A percentile compares a stretch with the other conserved stretches of the same genome.
These are phyloP conservation scores for Pachycephus smyrnensis DNA, from an alignment of 2,888 invertebrate species.

Conservation along the genomic window DNA sequence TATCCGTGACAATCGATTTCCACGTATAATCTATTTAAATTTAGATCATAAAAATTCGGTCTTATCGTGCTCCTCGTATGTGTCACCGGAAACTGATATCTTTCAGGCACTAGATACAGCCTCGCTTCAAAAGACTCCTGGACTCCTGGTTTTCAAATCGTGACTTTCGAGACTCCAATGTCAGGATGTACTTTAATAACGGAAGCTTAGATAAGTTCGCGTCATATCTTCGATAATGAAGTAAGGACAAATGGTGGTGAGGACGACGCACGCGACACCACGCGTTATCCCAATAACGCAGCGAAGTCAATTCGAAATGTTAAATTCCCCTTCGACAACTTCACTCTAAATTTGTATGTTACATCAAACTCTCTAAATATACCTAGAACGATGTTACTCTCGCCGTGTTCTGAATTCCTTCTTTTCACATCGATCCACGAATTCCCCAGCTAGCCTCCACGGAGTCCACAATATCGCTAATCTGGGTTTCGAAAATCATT, in stretches of 20 bases:
- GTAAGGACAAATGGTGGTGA: background rate
- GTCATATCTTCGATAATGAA: background rate
- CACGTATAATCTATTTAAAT: background rate
- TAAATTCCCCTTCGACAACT: conserved; percentile 3
- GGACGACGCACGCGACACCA: background rate
- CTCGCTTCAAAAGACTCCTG: background rate
- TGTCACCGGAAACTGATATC: background rate
- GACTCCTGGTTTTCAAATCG: background rate
- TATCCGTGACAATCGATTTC: background rate
- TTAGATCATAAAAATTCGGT: background rate
- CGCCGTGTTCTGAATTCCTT: background rate
- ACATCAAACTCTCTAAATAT: background rate
- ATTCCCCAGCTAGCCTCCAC: background rate
- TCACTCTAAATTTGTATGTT: conserved; percentile 1
- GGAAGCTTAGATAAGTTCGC: background rate
- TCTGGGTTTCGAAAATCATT: background rate
- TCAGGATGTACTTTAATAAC: background rate
- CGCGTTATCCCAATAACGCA: background rate
- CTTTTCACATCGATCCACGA: background rate
- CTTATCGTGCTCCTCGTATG: background rate
- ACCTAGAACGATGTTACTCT: background rate
- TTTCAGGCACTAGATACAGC: background rate
- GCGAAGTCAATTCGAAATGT: background rate
- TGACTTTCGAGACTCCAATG: background rate
- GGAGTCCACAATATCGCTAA: background rate